A percentile compares a stretch with the other conserved stretches of the same genome.
These are phyloP conservation scores for Scrobipalpa atriplicella DNA, from an alignment of 2,888 invertebrate species.

Conservation along the genomic window DNA sequence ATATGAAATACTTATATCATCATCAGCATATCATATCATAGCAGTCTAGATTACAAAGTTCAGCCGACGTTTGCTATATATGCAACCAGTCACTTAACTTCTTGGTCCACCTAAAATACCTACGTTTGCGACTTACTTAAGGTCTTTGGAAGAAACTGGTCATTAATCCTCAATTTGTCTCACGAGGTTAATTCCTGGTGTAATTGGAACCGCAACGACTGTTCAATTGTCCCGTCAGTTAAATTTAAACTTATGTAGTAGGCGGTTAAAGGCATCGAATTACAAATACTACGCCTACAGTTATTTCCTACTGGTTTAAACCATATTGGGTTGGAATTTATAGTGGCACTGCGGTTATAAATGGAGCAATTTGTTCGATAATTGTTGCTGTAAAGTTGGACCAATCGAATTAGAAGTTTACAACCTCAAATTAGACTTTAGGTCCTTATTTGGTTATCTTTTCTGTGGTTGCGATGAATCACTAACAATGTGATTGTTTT, in stretches of 20 bases:
- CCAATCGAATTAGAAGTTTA: not conserved
- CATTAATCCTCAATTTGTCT: conserved; percentile 26
- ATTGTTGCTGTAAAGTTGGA: conserved; percentile 27
- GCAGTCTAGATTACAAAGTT: no score
- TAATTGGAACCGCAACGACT: conserved; percentile 26
- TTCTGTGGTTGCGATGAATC: not conserved
- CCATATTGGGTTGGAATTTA: conserved; percentile 34
- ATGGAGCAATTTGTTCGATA: conserved; percentile 29
- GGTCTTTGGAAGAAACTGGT: not conserved
- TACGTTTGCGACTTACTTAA: no score
- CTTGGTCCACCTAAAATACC: no score
- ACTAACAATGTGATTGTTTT: not conserved
- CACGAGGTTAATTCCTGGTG: conserved; percentile 26
- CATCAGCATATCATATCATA: no score
- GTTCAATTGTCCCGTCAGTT: conserved; percentile 27
- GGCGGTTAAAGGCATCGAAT: conserved; percentile 26
- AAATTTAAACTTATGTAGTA: conserved; percentile 22
- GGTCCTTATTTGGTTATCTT: not conserved
- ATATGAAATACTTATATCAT: no score
- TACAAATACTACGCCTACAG: conserved; percentile 36
- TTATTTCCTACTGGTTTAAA: conserved; percentile 14
- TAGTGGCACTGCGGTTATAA: conserved; percentile 34
- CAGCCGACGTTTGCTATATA: no score
- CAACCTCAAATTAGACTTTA: not conserved
- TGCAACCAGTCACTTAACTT: not conserved